phyloP scores from a whole-genome alignment of 2,888 invertebrate genomes.

The Amiota mariae region DNA sequence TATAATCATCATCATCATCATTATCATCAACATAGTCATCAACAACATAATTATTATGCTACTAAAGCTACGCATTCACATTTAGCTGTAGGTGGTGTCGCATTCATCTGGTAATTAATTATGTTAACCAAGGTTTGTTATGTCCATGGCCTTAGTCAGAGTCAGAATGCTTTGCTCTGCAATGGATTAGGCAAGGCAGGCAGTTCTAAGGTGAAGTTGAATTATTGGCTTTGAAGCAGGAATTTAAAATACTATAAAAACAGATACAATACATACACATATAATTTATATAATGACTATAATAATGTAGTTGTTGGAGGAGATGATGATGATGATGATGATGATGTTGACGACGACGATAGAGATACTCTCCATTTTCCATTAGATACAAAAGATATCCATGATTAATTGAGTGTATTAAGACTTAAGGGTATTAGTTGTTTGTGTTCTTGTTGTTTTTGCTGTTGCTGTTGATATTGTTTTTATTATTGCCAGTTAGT shows the following conservation, averaged over 20 bases:
- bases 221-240: constrained; percentile 12
- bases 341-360: too few relatives aligned
- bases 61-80: not conserved
- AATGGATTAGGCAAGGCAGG: not conserved
- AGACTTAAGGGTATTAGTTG: not conserved
- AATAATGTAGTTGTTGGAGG: too few relatives aligned
- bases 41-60: too few relatives aligned
- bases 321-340: too few relatives aligned
- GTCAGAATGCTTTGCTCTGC: not conserved
- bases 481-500: too few relatives aligned
- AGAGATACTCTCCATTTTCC: too few relatives aligned
- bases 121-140: constrained; percentile 34
- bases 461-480: not conserved
- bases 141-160: constrained; percentile 34
- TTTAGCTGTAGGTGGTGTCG: constrained; percentile 38
- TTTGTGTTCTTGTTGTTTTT: constrained; percentile 1
- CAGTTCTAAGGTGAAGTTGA: constrained; percentile 21
- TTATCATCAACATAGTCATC: too few relatives aligned
- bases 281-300: too few relatives aligned
- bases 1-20: too few relatives aligned
- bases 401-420: constrained; percentile 28
- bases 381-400: constrained; percentile 4
- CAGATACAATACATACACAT: too few relatives aligned
- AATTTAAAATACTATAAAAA: too few relatives aligned
- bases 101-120: constrained; percentile 42